These are phyloP conservation scores for Leptocoma aspasia DNA, from an alignment of 2,113 vertebrate genomes.

Conservation along the genomic window DNA sequence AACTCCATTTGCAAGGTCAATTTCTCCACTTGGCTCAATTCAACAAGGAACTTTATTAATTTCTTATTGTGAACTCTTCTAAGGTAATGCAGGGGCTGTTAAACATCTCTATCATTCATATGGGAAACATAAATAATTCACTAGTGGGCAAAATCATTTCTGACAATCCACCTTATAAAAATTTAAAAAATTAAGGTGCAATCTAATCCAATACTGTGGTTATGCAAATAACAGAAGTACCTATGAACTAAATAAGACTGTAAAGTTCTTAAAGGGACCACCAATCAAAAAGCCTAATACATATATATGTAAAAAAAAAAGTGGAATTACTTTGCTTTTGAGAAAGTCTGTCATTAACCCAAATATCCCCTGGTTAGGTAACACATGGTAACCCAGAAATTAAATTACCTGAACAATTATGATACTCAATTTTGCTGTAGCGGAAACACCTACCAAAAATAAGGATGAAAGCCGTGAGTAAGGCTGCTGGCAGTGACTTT, in stretches of 20 bases:
- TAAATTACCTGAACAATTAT: background rate
- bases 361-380: background rate
- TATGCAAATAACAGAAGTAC: background rate
- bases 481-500: slow-evolving; percentile 81
- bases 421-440: background rate
- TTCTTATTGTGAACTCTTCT: background rate
- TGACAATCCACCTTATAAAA: background rate
- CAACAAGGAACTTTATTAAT: background rate
- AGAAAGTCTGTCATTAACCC: background rate
- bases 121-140: background rate
- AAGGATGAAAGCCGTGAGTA: slow-evolving; percentile 83
- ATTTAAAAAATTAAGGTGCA: background rate
- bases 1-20: background rate
- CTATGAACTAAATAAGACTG: background rate
- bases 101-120: background rate
- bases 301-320: background rate
- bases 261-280: background rate
- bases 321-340: background rate
- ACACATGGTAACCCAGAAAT: background rate
- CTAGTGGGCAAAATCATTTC: background rate
- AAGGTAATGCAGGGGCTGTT: background rate
- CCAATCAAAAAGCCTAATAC: background rate
- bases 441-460: slow-evolving; percentile 85
- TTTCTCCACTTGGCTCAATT: background rate
- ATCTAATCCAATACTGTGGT: background rate